Conservation (phyloP, 2,113 vertebrate genomes). For the Aphyosemion australe region DNA sequence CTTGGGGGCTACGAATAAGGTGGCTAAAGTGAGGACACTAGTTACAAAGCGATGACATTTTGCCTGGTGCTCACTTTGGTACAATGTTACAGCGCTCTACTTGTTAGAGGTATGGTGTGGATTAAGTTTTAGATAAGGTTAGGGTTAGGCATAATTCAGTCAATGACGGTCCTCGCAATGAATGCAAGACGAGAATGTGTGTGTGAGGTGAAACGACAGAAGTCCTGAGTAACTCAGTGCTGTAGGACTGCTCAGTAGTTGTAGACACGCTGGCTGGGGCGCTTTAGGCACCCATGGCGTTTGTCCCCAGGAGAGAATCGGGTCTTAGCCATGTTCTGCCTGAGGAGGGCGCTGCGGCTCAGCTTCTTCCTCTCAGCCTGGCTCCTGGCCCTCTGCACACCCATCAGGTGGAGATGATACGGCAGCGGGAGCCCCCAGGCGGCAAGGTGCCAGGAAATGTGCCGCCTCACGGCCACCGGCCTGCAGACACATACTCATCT, state of each 20-base stretch:
- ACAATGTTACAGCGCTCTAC: no score
- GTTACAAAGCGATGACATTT: no score
- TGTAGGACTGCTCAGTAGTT: constrained; percentile 69
- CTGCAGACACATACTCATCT: constrained; percentile 43
- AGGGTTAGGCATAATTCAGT: no score
- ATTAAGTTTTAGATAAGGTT: no score
- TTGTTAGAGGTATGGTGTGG: no score
- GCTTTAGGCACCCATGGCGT: constrained; percentile 71
- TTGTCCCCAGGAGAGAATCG: constrained; percentile 57
- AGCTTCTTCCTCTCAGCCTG: constrained; percentile 63
- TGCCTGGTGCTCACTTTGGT: no score
- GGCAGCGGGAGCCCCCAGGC: constrained; percentile 65
- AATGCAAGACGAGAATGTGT: no score
- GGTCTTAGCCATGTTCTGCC: constrained; percentile 71
- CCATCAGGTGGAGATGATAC: constrained; percentile 40
- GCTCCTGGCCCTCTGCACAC: constrained; percentile 52
- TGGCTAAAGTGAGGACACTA: no score
- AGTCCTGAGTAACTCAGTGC: constrained; percentile 31
- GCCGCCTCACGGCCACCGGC: constrained; percentile 57
- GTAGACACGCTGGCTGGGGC: constrained; percentile 73
- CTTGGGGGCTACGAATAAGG: no score
- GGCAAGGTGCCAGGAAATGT: constrained; percentile 66
- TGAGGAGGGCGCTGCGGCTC: constrained; percentile 65
- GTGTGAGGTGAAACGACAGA: not conserved
- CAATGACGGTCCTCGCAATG: no score